Evolutionary conservation across 2,113 vertebrate species (phyloP).

Genomic region (Peromyscus polionotus): DNA sequence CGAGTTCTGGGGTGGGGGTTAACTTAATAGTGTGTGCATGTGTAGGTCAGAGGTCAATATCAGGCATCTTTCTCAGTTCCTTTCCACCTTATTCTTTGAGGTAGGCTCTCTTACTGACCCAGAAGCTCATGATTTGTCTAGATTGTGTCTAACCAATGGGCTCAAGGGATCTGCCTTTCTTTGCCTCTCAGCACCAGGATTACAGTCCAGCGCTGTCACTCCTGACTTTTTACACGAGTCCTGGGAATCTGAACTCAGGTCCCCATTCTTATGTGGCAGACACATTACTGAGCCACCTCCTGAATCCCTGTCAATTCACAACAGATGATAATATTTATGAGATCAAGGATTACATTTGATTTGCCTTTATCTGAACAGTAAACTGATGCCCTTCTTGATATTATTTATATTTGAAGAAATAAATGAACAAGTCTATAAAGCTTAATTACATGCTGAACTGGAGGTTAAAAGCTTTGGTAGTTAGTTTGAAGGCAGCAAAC

Average conservation of each 20-base stretch:
- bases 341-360: neutral
- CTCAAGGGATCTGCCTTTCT: neutral
- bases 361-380: neutral
- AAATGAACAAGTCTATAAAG: neutral
- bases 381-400: neutral
- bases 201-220: neutral
- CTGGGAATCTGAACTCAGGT: neutral
- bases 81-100: neutral
- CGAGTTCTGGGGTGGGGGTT: neutral
- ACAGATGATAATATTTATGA: neutral
- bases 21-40: neutral
- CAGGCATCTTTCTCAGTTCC: neutral
- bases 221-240: neutral
- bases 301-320: neutral
- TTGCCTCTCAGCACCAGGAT: neutral
- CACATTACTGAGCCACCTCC: neutral
- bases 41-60: neutral
- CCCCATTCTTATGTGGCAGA: neutral
- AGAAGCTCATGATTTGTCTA: neutral
- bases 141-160: neutral
- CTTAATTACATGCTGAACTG: neutral
- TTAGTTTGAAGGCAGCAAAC: neutral
- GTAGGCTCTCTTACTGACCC: neutral
- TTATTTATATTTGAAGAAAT: conserved; percentile 32
- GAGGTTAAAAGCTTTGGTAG: neutral